Base-by-base conservation (phyloP, 2,113 vertebrate species). In the Osmerus eperlanus region DNA sequence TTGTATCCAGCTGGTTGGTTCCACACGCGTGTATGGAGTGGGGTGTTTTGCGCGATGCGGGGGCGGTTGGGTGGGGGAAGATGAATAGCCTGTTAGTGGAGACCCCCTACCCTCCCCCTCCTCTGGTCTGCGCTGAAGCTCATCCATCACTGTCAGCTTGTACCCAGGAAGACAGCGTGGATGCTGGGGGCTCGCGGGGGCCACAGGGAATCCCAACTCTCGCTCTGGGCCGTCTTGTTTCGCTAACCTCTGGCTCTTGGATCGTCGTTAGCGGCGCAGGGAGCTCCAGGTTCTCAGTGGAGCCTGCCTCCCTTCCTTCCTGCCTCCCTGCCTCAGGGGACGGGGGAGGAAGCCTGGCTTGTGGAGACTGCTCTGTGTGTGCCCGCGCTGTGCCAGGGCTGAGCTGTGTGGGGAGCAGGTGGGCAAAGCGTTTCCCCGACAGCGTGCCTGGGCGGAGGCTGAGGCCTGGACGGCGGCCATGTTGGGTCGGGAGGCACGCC, bases 71-170 rank as follows among this genome's bases (percentile, higher is more conserved):
- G 89, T 87, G 84, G 85, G 78, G 78, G 28, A 87, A 92, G 92
- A 94, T 92, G 89, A 91, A 93, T 92, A 89, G 87, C 88, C 78
- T 81, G 73, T 70, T 82, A 83, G 81, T 62, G 65, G 78, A 85
- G 85, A 89, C 89, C 89, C 79, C 64, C 70, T 85, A 85, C 82
- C 77, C 74, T 85, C 77, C 80, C 85, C 85, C 82, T 75, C 74
- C 86, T 77, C 79, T 84, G 59, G 83, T 82, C 83, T 76, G 41
- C 77, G 74, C 79, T 78, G 84, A 84, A 78, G 80, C 82, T 90
- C 88, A 93, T 93, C 90, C 89, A 90, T 94, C 89, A 88, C 81
- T 91, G 92, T 92, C 92, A 85, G 79, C 73, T 62, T 69, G 75
- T 77, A 83, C 90, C 72, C 88, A 81, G 74, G 67, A 85, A 89